Conservation (phyloP, 2,888 invertebrate genomes). For the Stenurella melanura region DNA sequence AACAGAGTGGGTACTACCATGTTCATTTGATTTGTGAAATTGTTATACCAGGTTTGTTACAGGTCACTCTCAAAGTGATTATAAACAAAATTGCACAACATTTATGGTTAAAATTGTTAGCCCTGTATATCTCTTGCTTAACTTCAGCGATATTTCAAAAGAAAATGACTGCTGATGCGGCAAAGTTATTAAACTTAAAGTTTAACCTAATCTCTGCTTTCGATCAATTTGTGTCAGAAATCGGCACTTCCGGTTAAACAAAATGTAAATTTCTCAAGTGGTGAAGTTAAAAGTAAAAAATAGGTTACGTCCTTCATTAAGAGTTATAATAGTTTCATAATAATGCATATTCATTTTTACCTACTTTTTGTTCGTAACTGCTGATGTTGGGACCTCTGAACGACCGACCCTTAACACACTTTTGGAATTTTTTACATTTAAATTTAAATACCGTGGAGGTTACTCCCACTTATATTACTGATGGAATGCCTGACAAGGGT, state of each 20-base stretch:
- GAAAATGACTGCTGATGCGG: background rate
- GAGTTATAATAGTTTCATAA: background rate
- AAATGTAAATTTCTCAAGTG: background rate
- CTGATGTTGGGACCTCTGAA: conserved; percentile 8
- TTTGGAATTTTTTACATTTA: background rate
- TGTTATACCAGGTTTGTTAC: too few relatives aligned
- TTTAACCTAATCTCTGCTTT: background rate
- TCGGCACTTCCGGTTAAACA: background rate
- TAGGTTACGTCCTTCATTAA: background rate
- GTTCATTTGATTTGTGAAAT: too few relatives aligned
- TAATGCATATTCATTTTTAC: conserved; percentile 28
- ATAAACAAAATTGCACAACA: too few relatives aligned
- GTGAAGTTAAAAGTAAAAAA: background rate
- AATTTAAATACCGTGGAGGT: conserved; percentile 13
- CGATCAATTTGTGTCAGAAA: background rate
- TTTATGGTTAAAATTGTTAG: too few relatives aligned
- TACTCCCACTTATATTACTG: background rate
- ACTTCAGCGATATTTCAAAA: background rate
- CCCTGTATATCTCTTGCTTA: background rate
- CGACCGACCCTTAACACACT: conserved; percentile 21
- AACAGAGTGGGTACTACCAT: too few relatives aligned
- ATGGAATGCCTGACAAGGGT: conserved; percentile 11
- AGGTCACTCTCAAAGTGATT: too few relatives aligned
- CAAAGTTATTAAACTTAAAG: background rate
- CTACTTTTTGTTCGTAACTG: background rate